Conservation (phyloP, 23 tunicate species). For the Pegea sp. region DNA sequence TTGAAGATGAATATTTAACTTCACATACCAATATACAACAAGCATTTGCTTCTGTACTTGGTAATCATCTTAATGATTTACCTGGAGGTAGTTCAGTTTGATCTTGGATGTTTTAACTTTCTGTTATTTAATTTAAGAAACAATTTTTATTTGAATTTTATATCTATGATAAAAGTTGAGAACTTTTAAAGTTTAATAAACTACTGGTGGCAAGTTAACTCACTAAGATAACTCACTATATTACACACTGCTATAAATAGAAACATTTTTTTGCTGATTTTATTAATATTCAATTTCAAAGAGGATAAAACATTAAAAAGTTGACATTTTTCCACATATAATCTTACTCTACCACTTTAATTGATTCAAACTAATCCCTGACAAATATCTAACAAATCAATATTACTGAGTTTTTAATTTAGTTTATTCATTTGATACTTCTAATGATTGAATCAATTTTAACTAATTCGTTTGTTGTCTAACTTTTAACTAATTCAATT, state of each 20-base stretch:
- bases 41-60: slow-evolving; percentile 28
- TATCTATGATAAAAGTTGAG: too few relatives aligned
- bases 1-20: slow-evolving; percentile 10
- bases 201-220: too few relatives aligned
- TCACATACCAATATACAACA: slow-evolving; percentile 44
- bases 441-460: neutral
- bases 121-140: neutral
- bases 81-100: slow-evolving; percentile 2
- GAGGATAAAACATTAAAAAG: too few relatives aligned
- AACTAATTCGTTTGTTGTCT: neutral
- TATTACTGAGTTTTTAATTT: too few relatives aligned
- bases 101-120: neutral
- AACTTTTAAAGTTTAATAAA: too few relatives aligned
- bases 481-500: neutral
- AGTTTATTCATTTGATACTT: neutral
- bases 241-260: too few relatives aligned
- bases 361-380: neutral
- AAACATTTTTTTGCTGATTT: too few relatives aligned
- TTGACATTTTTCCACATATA: too few relatives aligned
- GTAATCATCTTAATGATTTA: slow-evolving; percentile 18
- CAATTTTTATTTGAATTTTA: too few relatives aligned
- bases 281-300: too few relatives aligned
- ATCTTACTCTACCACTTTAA: too few relatives aligned
- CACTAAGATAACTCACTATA: too few relatives aligned
- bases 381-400: neutral